Base-by-base conservation (phyloP, 1,140 invertebrate genomes). In the Littorina saxatilis region DNA sequence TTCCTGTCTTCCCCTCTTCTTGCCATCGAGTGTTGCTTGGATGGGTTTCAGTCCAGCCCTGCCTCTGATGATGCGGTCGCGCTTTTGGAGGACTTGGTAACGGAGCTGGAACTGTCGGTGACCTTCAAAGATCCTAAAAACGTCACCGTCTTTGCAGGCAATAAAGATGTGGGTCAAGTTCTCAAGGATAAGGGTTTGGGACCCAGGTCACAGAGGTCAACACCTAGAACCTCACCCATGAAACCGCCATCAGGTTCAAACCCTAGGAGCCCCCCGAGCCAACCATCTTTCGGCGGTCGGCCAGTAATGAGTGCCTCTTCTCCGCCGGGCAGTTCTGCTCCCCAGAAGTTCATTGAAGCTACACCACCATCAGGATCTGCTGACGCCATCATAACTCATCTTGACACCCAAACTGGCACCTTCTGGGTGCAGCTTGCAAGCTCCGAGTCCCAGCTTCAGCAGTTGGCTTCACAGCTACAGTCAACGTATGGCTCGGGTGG, bases 1-100 rank as follows among this genome's bases (percentile, higher is more conserved):
- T 50, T 88, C 27, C 40, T 81, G n/a, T 43, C 77, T 13, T 61
- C 77, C 15, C 83, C 86, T 50, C 47, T 84, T 35, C 73, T 88
- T 13, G 87, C 87, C 13, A 75, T 79, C n/a, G 80, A 87, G 50
- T 90, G 88, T 75, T 66, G 82, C 9, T 76, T 88, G 47, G 81
- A 82, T 40, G 86, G 86, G 23, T 40, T 84, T 43, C 70, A 78
- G 29, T 66, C 20, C 1, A 68, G 63, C 32, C 35, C 68, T 4
- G 83, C 81, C 80, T 79, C 84, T 50, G 58, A 77, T 29, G 68
- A 75, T 20, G 66, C 81, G 17, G 75, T 83, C 5, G 70, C 70
- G 9, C 43, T 43, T 20, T 74, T 83, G 73, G 82, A 83, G 40
- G 37, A 80, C 15, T 17, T 85, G 13, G 40, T 80, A 17, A 50